Base-by-base conservation (phyloP, 2,888 invertebrate species). In the Himalopsyche japonica region DNA sequence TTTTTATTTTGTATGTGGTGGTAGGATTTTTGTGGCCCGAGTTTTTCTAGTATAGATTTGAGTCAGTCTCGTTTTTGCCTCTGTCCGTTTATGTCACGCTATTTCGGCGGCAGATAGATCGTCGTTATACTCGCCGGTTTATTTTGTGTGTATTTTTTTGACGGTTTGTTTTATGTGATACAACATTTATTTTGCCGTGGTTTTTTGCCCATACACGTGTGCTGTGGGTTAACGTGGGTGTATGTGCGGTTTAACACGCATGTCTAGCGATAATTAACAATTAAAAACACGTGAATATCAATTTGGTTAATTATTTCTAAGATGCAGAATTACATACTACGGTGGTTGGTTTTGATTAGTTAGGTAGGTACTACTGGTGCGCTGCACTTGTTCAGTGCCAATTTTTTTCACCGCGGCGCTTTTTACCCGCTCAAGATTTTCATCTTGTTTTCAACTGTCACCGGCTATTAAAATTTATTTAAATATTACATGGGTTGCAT, bases 31-130 rank as follows among this genome's bases (percentile, higher is more conserved):
- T 84, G 84, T 84, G 86, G 84, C 84, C 84, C 43, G 83, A 80
- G 82, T 92, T 92, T 92, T 92, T 92, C 92, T 92, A 92, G 92
- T 92, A 92, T 92, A 92, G 92, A 92, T 92, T 92, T 92, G 92
- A 90, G 92, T 92, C 92, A 92, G 92, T 92, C 92, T 92, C 90
- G 92, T 92, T 92, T 92, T 92, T 92, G 92, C 92, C 92, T 70
- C 57, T 37, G 49, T 70, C 70, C 70, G 70, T 70, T 70, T 70
- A 70, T 70, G 70, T 70, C 70, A 70, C 70, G 70, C 70, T 27
- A 70, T 70, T 70, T 70, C 70, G 70, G 70, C 80, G 83, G 80
- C 77, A 76, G 49, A 76, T 49, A 30, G 48, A 48, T 64, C 48
- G 57, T 27, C 49, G n/a, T 57, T 49, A 57, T 80, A 80, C 70